A percentile compares a stretch with the other conserved stretches of the same genome.
Evolutionary conservation across 2,797 vertebrate species (phyloP).

Genomic region (Mallotus villosus): DNA sequence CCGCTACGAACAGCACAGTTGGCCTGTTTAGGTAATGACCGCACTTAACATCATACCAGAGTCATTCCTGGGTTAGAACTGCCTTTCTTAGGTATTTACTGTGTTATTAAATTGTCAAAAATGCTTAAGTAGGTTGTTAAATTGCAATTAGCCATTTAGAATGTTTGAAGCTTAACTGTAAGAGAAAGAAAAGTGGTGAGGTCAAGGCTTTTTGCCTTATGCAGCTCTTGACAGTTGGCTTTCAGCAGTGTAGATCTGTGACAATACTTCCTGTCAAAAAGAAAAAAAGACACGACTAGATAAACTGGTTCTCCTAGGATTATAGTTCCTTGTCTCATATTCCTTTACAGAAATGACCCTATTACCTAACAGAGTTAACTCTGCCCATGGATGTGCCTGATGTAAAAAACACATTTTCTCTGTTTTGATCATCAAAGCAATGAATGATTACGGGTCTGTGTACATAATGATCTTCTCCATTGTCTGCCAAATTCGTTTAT

Average conservation of each 20-base stretch:
- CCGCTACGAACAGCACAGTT: conserved; percentile 5
- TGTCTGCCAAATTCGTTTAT: neutral
- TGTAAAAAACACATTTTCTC: neutral
- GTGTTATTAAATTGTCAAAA: conserved; percentile 4
- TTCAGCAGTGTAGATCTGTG: neutral
- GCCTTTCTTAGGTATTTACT: too few relatives aligned
- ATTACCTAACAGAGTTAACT: neutral
- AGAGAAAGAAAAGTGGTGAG: neutral
- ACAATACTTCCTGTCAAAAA: conserved; percentile 4
- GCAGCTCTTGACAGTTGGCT: neutral
- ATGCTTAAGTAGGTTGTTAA: neutral
- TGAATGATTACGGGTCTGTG: neutral
- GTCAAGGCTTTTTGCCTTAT: too few relatives aligned
- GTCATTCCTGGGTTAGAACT: neutral
- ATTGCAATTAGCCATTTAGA: neutral
- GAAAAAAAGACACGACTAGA: neutral
- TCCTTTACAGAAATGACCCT: neutral
- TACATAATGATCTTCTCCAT: neutral
- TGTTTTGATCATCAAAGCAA: neutral
- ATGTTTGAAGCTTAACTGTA: neutral
- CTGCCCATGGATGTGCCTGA: neutral
- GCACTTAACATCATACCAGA: neutral
- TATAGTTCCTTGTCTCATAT: neutral
- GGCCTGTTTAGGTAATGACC: conserved; percentile 10
- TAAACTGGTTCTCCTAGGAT: neutral